Evolutionary conservation across 1,140 invertebrate genomes (phyloP).

Genomic region (Mercenaria mercenaria): DNA sequence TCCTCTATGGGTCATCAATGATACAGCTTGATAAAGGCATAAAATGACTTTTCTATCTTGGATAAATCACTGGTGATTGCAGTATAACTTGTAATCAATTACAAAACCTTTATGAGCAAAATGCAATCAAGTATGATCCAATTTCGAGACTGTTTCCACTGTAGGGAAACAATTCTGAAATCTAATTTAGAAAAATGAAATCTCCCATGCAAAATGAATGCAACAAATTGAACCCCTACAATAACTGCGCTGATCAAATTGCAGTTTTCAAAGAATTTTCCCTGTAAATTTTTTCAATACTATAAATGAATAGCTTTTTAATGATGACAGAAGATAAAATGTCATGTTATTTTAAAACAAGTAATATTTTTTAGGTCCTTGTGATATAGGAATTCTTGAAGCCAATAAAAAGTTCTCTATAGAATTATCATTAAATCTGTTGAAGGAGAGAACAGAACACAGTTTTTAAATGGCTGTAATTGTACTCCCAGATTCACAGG

Average conservation of each 20-base stretch:
- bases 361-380: too few relatives aligned
- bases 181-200: constrained; percentile 46
- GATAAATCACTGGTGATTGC: neutral
- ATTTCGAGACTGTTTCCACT: constrained; percentile 16
- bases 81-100: constrained; percentile 10
- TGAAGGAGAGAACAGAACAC: too few relatives aligned
- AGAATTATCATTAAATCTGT: too few relatives aligned
- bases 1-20: too few relatives aligned
- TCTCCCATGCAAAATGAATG: neutral
- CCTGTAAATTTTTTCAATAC: neutral
- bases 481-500: too few relatives aligned
- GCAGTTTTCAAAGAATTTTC: neutral
- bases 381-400: too few relatives aligned
- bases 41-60: constrained; percentile 1
- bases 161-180: neutral
- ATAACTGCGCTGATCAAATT: constrained; percentile 1
- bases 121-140: constrained; percentile 38
- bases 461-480: too few relatives aligned
- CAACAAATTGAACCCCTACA: constrained; percentile 27
- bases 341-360: too few relatives aligned
- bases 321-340: neutral
- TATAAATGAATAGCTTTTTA: neutral
- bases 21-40: too few relatives aligned
- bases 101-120: constrained; percentile 16
- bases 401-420: too few relatives aligned